Evolutionary conservation across 37 sponge, comb jelly and placozoan genomes (phyloP).

Genomic region (Aphrocallistes beatrix): DNA sequence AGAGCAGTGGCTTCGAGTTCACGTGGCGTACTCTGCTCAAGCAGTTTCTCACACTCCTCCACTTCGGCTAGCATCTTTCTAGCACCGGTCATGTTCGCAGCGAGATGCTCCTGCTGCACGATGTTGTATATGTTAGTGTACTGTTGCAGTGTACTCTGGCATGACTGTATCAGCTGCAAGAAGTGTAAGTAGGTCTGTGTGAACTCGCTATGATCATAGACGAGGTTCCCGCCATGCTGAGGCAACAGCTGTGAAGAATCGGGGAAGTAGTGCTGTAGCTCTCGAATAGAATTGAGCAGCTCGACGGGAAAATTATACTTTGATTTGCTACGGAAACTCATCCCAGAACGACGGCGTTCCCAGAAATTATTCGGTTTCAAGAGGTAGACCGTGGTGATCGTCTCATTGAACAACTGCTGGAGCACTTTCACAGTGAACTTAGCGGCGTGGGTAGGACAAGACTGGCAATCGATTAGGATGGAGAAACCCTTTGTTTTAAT

Average conservation of each 20-base stretch:
- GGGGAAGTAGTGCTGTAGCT: slow-evolving; percentile 17
- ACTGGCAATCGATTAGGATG: not conserved
- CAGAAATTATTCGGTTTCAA: slow-evolving; percentile 24
- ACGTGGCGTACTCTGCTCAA: not conserved
- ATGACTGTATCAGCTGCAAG: not conserved
- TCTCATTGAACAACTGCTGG: not conserved
- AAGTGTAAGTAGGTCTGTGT: not conserved
- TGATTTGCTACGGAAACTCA: slow-evolving; percentile 20
- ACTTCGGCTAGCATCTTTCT: slow-evolving; percentile 2
- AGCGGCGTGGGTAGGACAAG: not conserved
- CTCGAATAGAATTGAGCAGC: not conserved
- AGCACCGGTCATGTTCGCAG: not conserved
- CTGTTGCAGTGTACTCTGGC: not conserved
- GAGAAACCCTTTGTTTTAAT: not conserved
- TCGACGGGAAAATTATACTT: slow-evolving; percentile 10
- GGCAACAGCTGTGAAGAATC: not conserved
- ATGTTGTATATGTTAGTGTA: not conserved
- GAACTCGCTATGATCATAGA: not conserved
- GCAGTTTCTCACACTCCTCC: not conserved
- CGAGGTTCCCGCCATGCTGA: not conserved
- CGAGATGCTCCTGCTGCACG: not conserved
- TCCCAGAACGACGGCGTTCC: slow-evolving; percentile 17
- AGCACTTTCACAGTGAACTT: slow-evolving; percentile 6
- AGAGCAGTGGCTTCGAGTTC: not conserved
- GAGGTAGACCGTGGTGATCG: not conserved